Evolutionary conservation across 2,797 vertebrate genomes (phyloP).

Genomic region (Danionella dracula): DNA sequence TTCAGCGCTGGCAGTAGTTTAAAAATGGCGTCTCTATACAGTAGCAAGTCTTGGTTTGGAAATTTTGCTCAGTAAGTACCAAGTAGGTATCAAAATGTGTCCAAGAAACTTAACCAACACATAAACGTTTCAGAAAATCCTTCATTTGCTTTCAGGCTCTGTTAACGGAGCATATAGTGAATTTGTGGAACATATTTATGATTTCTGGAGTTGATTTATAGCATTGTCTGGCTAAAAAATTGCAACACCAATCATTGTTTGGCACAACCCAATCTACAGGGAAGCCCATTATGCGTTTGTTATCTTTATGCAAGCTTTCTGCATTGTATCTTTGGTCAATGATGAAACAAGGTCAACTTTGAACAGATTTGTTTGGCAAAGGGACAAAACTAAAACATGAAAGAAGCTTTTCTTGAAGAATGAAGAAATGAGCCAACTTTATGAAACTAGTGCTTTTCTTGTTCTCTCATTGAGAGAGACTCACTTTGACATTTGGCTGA

Average conservation of each 20-base stretch:
- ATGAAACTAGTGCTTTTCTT: constrained; percentile 11
- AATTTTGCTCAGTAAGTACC: constrained; percentile 8
- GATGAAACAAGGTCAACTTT: constrained; percentile 6
- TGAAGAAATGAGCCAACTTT: constrained; percentile 3
- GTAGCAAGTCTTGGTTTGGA: constrained; percentile 54
- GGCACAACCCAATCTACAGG: constrained; percentile 4
- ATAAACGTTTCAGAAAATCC: constrained; percentile 12
- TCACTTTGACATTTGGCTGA: not conserved
- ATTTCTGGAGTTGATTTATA: not conserved
- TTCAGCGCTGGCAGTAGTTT: constrained; percentile 58
- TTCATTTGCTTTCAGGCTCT: constrained; percentile 6
- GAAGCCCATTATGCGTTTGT: not conserved
- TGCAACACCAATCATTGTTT: not conserved
- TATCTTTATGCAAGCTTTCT: not conserved
- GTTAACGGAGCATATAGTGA: not conserved
- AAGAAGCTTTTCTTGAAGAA: constrained; percentile 1
- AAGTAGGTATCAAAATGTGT: not conserved
- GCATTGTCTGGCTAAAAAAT: not conserved
- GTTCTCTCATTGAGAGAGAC: constrained; percentile 10
- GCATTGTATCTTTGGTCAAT: constrained; percentile 36
- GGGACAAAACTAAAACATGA: not conserved
- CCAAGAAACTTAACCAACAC: not conserved
- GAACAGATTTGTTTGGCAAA: constrained; percentile 23
- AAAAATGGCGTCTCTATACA: constrained; percentile 55
- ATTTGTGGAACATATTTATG: not conserved